Base-by-base conservation (phyloP, 2,888 invertebrate species). In the Scaptomyza flava region DNA sequence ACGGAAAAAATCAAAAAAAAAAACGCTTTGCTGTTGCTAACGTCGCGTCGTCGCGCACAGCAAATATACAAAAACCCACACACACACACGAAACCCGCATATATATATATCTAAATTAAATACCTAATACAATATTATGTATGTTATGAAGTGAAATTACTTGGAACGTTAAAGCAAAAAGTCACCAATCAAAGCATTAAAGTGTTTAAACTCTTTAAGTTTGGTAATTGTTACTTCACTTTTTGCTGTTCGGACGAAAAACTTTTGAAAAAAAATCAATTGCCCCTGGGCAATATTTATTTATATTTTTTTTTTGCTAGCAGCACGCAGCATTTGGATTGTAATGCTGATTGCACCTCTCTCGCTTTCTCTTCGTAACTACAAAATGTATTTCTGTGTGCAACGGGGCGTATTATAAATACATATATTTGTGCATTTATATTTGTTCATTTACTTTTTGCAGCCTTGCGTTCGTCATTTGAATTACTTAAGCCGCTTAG, bases 31-130 rank as follows among this genome's bases (percentile, higher is more conserved):
- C 75, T 75, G 75, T 75, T 75, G 75, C 77, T 69, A 84, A 81
- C 81, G 77, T 74, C 83, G 81, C 79, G 71, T 64, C 79, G 41
- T 66, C 76, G 79, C 73, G 73, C 64, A 66, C 66, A 60, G 53
- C 68, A 78, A 63, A 70, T 53, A 71, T 42, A 65, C 52, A 65
- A 33, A 53, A 23, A 33, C n/a, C 42, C 50, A 48, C 45, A 60
- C 47, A 63, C 47, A 31, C 47, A 42, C 38, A 67, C 30, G 53
- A 42, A 46, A 36, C 43, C 50, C 54, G 69, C 57, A 65, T 64
- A 70, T 62, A 74, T 34, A 11, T 34, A 33, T 38, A 7, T 17
- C n/a, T 50, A 70, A 69, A 76, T 74, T 62, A 72, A 53, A 72
- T 62, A 81, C 61, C 74, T 59, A 66, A 72, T 59, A 65, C 31